Evolutionary conservation across 2,113 vertebrate species (phyloP).

Genomic region (Isichthys henryi): DNA sequence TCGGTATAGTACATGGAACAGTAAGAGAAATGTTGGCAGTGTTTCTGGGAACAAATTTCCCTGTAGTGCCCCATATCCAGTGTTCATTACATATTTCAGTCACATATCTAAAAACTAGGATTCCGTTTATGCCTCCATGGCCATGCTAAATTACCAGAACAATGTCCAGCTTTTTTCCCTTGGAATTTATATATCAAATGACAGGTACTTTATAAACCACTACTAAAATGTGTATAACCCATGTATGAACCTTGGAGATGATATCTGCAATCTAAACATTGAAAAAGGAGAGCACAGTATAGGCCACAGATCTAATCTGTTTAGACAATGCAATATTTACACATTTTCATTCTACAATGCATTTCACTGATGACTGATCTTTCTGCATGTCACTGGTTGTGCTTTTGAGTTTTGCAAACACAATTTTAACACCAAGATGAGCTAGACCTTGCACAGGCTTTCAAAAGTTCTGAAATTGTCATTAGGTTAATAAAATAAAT

Average conservation of each 20-base stretch:
- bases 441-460: background rate
- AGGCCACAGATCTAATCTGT: background rate
- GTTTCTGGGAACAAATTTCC: conserved; percentile 16
- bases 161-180: background rate
- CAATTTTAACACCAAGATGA: background rate
- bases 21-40: conserved; percentile 17
- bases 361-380: background rate
- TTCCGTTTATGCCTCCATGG: background rate
- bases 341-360: background rate
- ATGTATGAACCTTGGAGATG: background rate
- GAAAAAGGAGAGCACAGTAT: background rate
- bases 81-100: background rate
- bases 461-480: background rate
- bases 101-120: background rate
- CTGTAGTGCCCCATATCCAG: conserved; percentile 16
- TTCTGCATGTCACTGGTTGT: background rate
- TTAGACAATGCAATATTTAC: background rate
- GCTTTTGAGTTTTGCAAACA: background rate
- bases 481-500: background rate
- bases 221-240: background rate
- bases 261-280: background rate
- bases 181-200: background rate
- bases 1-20: conserved; percentile 31
- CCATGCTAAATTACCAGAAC: background rate
- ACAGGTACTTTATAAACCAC: background rate